Percentiles rank a stretch among this genome's conserved stretches.
Conservation (phyloP, 2,797 vertebrate genomes). For the Dicrostonyx torquatus region DNA sequence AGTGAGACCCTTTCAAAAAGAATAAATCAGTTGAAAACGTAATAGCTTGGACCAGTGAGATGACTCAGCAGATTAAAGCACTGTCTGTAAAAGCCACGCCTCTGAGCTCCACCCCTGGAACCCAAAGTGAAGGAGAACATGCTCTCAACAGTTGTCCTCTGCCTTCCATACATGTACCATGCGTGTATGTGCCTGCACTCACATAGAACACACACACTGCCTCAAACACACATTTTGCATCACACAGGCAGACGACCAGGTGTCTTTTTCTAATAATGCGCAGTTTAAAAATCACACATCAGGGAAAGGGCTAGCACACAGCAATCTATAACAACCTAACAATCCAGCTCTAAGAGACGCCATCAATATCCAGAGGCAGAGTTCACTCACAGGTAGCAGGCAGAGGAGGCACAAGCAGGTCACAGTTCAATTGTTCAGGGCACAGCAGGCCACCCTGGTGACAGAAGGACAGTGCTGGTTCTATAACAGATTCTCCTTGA, state of each 20-base stretch:
- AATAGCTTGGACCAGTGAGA: background rate
- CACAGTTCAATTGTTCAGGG: background rate
- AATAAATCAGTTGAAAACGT: background rate
- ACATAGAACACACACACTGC: background rate
- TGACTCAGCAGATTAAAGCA: background rate
- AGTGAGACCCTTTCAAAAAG: background rate
- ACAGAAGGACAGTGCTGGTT: background rate
- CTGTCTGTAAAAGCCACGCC: background rate
- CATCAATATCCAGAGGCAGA: background rate
- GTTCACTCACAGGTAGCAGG: background rate
- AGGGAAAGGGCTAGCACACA: too few relatives aligned
- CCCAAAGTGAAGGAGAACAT: background rate
- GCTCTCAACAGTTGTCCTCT: background rate
- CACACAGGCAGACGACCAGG: background rate
- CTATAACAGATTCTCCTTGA: background rate
- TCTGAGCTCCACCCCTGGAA: background rate
- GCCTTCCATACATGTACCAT: background rate
- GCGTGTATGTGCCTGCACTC: too few relatives aligned
- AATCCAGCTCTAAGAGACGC: background rate
- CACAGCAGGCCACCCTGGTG: too few relatives aligned
- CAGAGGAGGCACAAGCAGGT: background rate
- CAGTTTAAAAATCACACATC: background rate
- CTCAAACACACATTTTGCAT: background rate
- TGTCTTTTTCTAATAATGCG: background rate
- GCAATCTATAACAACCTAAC: background rate